phyloP scores from a whole-genome alignment of 2,888 invertebrate genomes.

The Belgica antarctica region DNA sequence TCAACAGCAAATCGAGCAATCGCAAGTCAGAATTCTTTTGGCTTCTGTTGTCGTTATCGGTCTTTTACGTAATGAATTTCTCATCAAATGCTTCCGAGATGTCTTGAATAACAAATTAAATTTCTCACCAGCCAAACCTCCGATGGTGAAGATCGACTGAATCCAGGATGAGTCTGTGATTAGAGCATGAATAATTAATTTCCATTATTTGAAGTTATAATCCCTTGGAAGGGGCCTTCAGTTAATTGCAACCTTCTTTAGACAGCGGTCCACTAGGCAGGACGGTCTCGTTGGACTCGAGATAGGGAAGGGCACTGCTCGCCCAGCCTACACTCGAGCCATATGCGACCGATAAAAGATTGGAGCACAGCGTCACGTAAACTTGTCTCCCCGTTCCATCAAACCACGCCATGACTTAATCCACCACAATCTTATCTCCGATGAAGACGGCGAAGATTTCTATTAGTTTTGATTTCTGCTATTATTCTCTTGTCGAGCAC shows the following conservation, averaged over 20 bases:
- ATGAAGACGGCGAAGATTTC: no score
- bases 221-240: neutral
- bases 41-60: no score
- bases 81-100: no score
- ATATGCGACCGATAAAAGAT: neutral
- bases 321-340: conserved; percentile 4
- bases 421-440: neutral
- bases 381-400: neutral
- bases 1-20: no score
- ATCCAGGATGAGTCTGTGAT: conserved; percentile 18
- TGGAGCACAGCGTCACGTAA: neutral
- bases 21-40: no score
- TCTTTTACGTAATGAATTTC: no score
- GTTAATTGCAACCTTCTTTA: conserved; percentile 4
- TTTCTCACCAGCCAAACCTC: no score
- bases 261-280: conserved; percentile 1
- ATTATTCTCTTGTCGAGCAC: no score
- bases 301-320: neutral
- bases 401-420: conserved; percentile 1
- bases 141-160: conserved; percentile 12
- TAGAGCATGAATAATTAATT: conserved; percentile 13
- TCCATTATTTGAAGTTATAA: neutral
- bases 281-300: conserved; percentile 2
- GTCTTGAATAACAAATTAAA: no score
- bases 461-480: conserved; percentile 45